phyloP scores from a whole-genome alignment of 2,888 invertebrate species.

The Conomelus anceps region DNA sequence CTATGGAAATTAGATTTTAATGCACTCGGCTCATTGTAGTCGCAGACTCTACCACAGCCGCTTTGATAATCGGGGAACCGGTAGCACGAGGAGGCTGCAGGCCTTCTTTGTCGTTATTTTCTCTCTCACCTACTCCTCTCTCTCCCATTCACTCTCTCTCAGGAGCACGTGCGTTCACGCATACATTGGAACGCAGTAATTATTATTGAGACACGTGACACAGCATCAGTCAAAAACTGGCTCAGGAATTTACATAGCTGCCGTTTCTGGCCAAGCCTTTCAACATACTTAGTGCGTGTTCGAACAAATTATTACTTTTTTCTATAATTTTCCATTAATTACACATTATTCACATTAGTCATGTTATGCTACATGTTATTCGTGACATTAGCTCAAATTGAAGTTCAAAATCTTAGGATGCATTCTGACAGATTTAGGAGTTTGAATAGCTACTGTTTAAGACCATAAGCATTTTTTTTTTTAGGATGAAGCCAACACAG shows the following conservation, averaged over 20 bases:
- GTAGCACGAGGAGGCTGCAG: background rate
- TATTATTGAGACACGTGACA: background rate
- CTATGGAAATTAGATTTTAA: background rate
- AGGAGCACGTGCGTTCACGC: background rate
- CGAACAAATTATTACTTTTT: too few relatives aligned
- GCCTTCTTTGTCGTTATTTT: background rate
- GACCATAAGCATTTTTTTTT: too few relatives aligned
- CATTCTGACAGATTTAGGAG: too few relatives aligned
- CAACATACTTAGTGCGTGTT: too few relatives aligned
- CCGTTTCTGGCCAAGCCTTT: background rate
- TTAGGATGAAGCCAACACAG: too few relatives aligned
- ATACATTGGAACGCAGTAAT: background rate
- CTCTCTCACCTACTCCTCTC: background rate
- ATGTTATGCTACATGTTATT: too few relatives aligned
- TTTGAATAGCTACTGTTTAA: too few relatives aligned
- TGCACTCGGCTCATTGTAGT: background rate
- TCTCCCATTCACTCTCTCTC: background rate
- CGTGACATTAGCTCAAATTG: too few relatives aligned
- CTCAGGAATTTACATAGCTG: background rate
- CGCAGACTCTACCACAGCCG: background rate
- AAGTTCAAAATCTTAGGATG: too few relatives aligned
- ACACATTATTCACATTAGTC: too few relatives aligned
- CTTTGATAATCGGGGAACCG: background rate
- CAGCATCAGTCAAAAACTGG: background rate
- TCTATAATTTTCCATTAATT: too few relatives aligned